Conservation (phyloP, 2,113 vertebrate species). For the Odontesthes bonariensis region DNA sequence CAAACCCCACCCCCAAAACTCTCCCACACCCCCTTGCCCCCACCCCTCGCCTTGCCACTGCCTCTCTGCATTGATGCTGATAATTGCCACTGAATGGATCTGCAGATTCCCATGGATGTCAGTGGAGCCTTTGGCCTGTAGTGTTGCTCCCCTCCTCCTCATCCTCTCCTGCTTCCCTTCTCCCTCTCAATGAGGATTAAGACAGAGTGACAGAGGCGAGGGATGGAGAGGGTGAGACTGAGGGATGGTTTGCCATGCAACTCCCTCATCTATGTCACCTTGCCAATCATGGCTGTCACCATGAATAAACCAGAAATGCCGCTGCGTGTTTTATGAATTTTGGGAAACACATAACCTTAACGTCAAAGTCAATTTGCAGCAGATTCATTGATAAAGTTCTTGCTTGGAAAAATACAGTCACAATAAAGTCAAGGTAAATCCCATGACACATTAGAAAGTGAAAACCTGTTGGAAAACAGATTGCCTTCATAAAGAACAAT, state of each 20-base stretch:
- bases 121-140: conserved; percentile 79
- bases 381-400: conserved; percentile 34
- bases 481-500: conserved; percentile 52
- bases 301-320: conserved; percentile 30
- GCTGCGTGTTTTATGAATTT: conserved; percentile 23
- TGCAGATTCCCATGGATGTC: conserved; percentile 83
- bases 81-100: conserved; percentile 86
- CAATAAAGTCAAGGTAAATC: conserved; percentile 61
- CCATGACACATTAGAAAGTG: conserved; percentile 47
- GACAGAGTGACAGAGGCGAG: conserved; percentile 53
- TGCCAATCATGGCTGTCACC: conserved; percentile 57
- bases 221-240: conserved; percentile 65
- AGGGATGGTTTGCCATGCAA: conserved; percentile 65
- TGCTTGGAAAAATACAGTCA: conserved; percentile 32
- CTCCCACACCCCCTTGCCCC: conserved; percentile 70
- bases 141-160: conserved; percentile 63
- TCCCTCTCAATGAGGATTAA: conserved; percentile 78
- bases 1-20: conserved; percentile 53
- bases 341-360: conserved; percentile 14
- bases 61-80: conserved; percentile 81
- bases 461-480: conserved; percentile 60
- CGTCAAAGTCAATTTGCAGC: conserved; percentile 46
- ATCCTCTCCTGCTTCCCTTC: conserved; percentile 63
- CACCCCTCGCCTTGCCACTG: conserved; percentile 62
- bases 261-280: conserved; percentile 55